These are phyloP conservation scores for Vulpes ferrilata DNA, from an alignment of 2,113 vertebrate genomes.

Conservation along the genomic window DNA sequence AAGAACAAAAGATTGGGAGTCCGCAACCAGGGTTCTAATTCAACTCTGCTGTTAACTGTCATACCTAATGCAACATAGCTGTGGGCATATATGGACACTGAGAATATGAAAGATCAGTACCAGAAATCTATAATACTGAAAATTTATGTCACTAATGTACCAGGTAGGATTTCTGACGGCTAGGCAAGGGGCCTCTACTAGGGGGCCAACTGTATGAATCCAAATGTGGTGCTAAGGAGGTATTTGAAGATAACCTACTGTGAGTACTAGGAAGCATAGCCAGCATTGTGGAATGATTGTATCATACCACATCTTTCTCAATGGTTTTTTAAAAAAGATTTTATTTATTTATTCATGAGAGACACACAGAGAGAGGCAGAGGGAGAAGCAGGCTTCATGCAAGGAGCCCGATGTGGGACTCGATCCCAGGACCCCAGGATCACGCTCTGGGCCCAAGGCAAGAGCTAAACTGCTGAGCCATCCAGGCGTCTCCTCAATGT, in stretches of 20 bases:
- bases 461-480: no score
- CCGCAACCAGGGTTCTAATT: conserved; percentile 79
- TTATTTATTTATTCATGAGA: no score
- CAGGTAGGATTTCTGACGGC: conserved; percentile 72
- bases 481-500: no score
- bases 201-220: background rate
- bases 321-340: background rate
- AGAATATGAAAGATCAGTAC: conserved; percentile 65
- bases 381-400: no score
- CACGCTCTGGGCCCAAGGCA: no score
- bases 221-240: background rate
- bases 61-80: conserved; percentile 54
- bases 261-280: background rate
- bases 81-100: conserved; percentile 18
- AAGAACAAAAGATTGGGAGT: conserved; percentile 70
- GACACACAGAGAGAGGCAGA: no score
- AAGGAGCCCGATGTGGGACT: no score
- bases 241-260: conserved; percentile 16
- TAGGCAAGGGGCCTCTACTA: background rate
- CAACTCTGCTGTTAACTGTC: conserved; percentile 83
- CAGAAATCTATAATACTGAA: conserved; percentile 63
- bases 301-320: conserved; percentile 5
- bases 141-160: conserved; percentile 65
- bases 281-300: background rate
- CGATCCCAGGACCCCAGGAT: no score